Conservation (phyloP, 2,113 vertebrate genomes). For the Gnathonemus longibarbis region DNA sequence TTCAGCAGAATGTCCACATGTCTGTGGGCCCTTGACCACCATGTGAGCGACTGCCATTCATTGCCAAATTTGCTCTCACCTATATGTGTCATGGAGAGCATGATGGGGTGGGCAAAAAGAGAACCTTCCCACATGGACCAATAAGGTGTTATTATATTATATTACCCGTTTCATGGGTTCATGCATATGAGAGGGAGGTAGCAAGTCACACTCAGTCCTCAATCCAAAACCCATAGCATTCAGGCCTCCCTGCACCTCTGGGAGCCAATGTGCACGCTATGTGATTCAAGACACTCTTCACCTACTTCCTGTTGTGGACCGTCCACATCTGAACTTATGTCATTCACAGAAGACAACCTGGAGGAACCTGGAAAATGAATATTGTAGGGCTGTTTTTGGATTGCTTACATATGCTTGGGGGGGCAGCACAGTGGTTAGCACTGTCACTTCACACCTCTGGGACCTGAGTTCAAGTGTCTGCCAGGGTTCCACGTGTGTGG, state of each 20-base stretch:
- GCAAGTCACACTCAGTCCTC: conserved; percentile 3
- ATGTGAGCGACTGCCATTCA: neutral
- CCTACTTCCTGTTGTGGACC: conserved; percentile 7
- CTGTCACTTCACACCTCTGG: too few species aligned
- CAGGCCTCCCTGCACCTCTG: conserved; percentile 19
- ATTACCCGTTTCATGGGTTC: neutral
- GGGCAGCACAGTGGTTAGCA: too few species aligned
- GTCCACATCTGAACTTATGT: conserved; percentile 16
- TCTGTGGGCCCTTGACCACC: neutral
- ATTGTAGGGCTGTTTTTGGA: neutral
- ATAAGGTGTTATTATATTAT: neutral
- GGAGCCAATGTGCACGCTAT: conserved; percentile 29
- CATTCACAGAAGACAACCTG: neutral
- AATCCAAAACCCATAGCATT: conserved; percentile 1
- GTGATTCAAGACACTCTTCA: conserved; percentile 23
- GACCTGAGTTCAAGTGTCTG: too few species aligned
- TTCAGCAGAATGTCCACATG: neutral
- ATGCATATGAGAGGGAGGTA: neutral
- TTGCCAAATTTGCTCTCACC: neutral
- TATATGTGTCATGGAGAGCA: neutral
- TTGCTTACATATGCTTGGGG: neutral
- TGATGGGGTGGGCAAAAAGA: neutral
- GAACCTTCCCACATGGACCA: neutral
- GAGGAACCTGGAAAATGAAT: neutral
- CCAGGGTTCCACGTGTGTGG: too few species aligned